Evolutionary conservation across 2,113 vertebrate genomes (phyloP), one percentile per base, ranked within the genome.

Genomic region (Corvus moneduloides): DNA sequence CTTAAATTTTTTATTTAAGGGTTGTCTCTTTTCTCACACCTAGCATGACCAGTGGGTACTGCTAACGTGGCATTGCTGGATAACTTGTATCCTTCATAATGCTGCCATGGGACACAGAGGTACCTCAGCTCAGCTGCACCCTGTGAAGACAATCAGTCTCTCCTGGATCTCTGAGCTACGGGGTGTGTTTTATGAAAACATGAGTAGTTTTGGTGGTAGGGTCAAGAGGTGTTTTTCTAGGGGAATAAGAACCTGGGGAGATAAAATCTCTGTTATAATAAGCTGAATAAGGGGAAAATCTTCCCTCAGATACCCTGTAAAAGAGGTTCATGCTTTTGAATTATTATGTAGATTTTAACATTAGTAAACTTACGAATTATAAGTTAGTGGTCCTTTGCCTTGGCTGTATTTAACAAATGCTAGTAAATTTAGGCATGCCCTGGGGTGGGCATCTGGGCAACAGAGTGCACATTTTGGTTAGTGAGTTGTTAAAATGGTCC

Each of bases 21-120:
- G 37, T 37, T 37, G 10, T 10, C 37, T 37, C 37, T 37, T 37
- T 37, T 10, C 37, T 37, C 10, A 37, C 37, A 37, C 37, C 37
- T 74, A 85, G 15, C 11, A 6, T 4, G 39, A 63, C 13, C 61
- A 83, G 33, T 30, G 26, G 9, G 33, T 58, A 19, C 22, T 15
- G 24, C 37, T 77, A 28, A 20, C 15, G 37, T 0, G 6, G 5
- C 4, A 2, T 10, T 48, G 11, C 35, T 5, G 7, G 52, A 6
- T 24, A 67, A 35, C 13, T 41, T 10, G 3, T 13, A 12, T 18
- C 23, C 28, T 27, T 56, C 30, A 6, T 3, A 15, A 52, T 18
- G 68, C 14, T 86, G 64, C 23, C 16, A 14, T 7, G 32, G 55
- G 20, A 56, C 44, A 59, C 41, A 69, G 16, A 35, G 43, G 27